Conservation (phyloP, 1,140 invertebrate species). For the Aphidius gifuensis region DNA sequence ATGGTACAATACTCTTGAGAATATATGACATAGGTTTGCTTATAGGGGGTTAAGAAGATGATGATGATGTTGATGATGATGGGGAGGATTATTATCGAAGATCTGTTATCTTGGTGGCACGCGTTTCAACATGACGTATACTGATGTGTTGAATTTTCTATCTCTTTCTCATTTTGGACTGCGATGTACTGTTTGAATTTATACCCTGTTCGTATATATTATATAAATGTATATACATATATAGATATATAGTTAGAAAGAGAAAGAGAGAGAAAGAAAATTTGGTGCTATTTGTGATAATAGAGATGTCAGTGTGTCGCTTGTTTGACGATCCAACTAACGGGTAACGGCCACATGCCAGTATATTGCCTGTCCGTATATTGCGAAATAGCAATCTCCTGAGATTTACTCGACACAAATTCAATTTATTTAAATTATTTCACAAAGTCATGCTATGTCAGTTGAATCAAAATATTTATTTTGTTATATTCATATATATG, state of each 20-base stretch:
- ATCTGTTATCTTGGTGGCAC: conserved; percentile 53
- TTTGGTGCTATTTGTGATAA: conserved; percentile 40
- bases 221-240: conserved; percentile 3
- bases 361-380: conserved; percentile 30
- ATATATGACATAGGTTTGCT: background rate
- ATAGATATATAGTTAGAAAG: background rate
- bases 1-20: conserved; percentile 8
- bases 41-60: background rate
- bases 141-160: background rate
- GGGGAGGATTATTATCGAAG: conserved; percentile 51
- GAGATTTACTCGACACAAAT: conserved; percentile 29
- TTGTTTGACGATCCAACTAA: conserved; percentile 52
- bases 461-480: no score
- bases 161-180: conserved; percentile 6
- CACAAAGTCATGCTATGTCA: no score
- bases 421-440: no score
- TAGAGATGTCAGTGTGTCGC: conserved; percentile 55
- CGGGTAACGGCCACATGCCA: conserved; percentile 33
- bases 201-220: conserved; percentile 1
- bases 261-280: no score
- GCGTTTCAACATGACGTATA: conserved; percentile 34
- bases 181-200: conserved; percentile 17
- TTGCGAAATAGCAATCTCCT: conserved; percentile 32
- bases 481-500: no score
- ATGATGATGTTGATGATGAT: conserved; percentile 25